Percentiles rank a stretch among this genome's conserved stretches.
Conservation (phyloP, 2,797 vertebrate species). For the Sylvilagus floridanus region DNA sequence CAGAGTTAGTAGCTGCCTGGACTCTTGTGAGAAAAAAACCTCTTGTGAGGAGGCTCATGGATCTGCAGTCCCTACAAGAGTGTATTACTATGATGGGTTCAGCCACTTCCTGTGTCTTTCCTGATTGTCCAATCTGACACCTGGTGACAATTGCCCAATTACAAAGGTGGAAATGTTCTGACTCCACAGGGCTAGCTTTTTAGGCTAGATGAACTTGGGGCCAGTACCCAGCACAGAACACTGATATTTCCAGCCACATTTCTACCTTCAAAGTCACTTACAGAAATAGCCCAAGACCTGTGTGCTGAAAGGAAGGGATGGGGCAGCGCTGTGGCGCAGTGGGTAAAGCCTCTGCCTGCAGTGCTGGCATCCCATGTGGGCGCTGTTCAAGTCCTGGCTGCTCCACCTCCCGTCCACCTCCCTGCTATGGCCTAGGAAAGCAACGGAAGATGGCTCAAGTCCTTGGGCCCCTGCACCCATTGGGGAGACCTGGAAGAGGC, state of each 20-base stretch:
- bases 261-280: conserved; percentile 44
- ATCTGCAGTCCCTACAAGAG: not conserved
- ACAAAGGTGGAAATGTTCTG: not conserved
- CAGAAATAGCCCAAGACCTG: conserved; percentile 10
- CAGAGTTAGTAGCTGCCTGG: not conserved
- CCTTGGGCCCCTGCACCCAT: too few species aligned
- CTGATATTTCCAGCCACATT: not conserved
- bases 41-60: not conserved
- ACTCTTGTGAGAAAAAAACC: not conserved
- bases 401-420: too few species aligned
- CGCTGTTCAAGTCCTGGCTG: too few species aligned
- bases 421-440: too few species aligned
- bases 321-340: too few species aligned
- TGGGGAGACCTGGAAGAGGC: too few species aligned
- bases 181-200: conserved; percentile 37
- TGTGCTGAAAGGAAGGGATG: not conserved
- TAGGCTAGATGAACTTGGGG: not conserved
- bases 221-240: conserved; percentile 32
- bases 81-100: not conserved
- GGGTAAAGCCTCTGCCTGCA: too few species aligned
- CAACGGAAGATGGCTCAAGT: too few species aligned
- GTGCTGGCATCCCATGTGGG: too few species aligned
- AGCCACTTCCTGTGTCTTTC: not conserved
- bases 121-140: not conserved
- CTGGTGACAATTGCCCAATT: conserved; percentile 6